phyloP scores from a whole-genome alignment of 1,140 invertebrate genomes.

The Chlorops oryzae region DNA sequence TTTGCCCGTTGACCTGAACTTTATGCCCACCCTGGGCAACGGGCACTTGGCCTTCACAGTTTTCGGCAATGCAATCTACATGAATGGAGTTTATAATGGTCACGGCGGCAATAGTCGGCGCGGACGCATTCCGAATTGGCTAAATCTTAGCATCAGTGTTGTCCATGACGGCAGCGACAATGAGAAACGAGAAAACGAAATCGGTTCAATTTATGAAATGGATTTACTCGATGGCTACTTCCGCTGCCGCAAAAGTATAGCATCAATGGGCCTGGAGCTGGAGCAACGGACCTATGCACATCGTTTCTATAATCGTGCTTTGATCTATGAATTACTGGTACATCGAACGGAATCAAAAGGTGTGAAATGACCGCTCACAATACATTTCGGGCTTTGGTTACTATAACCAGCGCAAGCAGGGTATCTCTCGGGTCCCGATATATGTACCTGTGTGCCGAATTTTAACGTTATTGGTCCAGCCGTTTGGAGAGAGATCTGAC shows the following conservation, averaged over 20 bases:
- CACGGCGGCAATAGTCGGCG: conserved; percentile 50
- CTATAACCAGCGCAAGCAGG: too few relatives aligned
- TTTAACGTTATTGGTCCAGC: too few relatives aligned
- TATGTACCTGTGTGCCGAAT: too few relatives aligned
- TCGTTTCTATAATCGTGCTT: conserved; percentile 52
- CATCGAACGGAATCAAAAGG: not conserved
- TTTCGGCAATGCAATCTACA: conserved; percentile 54
- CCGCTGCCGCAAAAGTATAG: conserved; percentile 15
- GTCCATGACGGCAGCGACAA: conserved; percentile 45
- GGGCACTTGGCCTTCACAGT: conserved; percentile 54
- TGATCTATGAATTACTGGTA: conserved; percentile 52
- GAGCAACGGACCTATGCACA: conserved; percentile 53
- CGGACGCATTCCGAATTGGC: conserved; percentile 54
- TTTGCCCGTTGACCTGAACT: conserved; percentile 50
- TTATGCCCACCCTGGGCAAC: conserved; percentile 55
- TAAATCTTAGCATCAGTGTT: conserved; percentile 45
- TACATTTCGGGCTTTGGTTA: too few relatives aligned
- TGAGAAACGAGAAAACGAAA: conserved; percentile 48
- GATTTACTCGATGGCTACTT: conserved; percentile 31
- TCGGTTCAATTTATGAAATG: conserved; percentile 45
- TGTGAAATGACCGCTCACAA: too few relatives aligned
- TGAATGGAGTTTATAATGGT: conserved; percentile 56
- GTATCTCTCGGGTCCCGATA: too few relatives aligned
- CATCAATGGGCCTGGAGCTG: conserved; percentile 18
- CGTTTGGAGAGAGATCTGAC: too few relatives aligned